These are phyloP conservation scores for Syngnathus typhle DNA, from an alignment of 2,113 vertebrate species.

Conservation along the genomic window DNA sequence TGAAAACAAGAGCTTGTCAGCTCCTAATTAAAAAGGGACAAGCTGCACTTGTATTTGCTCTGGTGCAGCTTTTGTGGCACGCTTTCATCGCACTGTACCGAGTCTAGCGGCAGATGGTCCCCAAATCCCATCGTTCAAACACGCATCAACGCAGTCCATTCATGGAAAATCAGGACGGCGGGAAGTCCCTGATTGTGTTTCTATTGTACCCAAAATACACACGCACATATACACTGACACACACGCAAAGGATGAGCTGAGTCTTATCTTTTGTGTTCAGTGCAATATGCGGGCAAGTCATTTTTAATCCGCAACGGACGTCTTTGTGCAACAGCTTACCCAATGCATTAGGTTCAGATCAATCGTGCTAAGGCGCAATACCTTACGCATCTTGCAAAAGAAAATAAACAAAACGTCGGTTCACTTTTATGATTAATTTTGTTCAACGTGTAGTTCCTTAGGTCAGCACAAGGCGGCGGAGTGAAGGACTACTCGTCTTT, in stretches of 20 bases:
- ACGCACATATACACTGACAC: constrained; percentile 9
- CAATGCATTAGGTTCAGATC: constrained; percentile 25
- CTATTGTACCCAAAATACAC: constrained; percentile 40
- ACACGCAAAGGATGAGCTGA: constrained; percentile 16
- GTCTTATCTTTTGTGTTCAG: constrained; percentile 50
- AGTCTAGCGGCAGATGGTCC: constrained; percentile 62
- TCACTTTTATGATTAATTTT: no score
- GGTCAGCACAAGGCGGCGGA: no score
- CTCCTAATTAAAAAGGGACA: constrained; percentile 63
- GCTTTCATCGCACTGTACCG: constrained; percentile 81
- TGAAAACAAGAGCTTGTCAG: constrained; percentile 64
- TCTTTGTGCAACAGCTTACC: constrained; percentile 15
- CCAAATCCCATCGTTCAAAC: constrained; percentile 78
- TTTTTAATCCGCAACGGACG: constrained; percentile 33
- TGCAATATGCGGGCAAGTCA: constrained; percentile 40
- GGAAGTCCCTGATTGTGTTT: constrained; percentile 60
- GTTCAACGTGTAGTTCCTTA: no score
- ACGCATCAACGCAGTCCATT: constrained; percentile 46
- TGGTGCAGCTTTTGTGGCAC: constrained; percentile 66
- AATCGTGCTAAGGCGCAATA: not conserved
- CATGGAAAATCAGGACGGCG: constrained; percentile 71
- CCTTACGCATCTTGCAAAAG: no score
- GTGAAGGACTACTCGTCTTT: no score
- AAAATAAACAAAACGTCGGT: no score
- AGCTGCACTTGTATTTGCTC: constrained; percentile 55